Percentiles rank a stretch among this genome's conserved stretches.
These are phyloP conservation scores for Drosophila stalkeri DNA, from an alignment of 2,888 invertebrate species.

Conservation along the genomic window DNA sequence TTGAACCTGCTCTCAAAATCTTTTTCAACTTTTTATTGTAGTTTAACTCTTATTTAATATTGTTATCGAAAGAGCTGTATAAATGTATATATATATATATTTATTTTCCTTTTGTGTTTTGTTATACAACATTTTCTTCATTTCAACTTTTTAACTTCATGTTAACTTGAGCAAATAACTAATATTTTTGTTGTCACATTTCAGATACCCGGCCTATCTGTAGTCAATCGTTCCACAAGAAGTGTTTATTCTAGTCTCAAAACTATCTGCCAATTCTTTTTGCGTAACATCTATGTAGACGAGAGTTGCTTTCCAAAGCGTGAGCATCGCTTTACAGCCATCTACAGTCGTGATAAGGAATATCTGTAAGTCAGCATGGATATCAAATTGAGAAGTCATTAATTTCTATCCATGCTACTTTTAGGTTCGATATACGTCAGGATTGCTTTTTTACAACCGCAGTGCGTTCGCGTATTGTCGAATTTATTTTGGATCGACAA, in stretches of 20 bases:
- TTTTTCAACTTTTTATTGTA: neutral
- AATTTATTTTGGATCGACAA: conserved; percentile 96
- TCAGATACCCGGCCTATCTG: conserved; percentile 86
- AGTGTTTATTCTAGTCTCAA: conserved; percentile 81
- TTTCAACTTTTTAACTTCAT: too few species aligned
- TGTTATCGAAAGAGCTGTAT: neutral
- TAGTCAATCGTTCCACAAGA: conserved; percentile 87
- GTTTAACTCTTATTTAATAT: neutral
- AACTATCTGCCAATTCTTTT: conserved; percentile 76
- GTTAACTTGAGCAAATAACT: neutral
- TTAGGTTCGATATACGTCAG: conserved; percentile 92
- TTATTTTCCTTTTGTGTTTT: conserved; percentile 9
- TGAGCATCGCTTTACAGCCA: conserved; percentile 93
- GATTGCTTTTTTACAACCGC: conserved; percentile 95
- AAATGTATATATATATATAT: neutral
- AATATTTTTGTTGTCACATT: conserved; percentile 19
- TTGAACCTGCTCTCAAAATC: neutral
- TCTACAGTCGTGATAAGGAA: conserved; percentile 95
- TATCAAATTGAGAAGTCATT: too few species aligned
- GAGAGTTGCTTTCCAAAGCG: conserved; percentile 90
- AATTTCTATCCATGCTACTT: neutral
- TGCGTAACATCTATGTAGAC: conserved; percentile 87
- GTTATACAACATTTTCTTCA: neutral
- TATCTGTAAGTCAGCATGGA: conserved; percentile 90
- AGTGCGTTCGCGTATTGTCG: conserved; percentile 94